Evolutionary conservation across 2,888 invertebrate genomes (phyloP), one percentile per base, ranked within the genome.

Genomic region (Ornithoptera priamus): DNA sequence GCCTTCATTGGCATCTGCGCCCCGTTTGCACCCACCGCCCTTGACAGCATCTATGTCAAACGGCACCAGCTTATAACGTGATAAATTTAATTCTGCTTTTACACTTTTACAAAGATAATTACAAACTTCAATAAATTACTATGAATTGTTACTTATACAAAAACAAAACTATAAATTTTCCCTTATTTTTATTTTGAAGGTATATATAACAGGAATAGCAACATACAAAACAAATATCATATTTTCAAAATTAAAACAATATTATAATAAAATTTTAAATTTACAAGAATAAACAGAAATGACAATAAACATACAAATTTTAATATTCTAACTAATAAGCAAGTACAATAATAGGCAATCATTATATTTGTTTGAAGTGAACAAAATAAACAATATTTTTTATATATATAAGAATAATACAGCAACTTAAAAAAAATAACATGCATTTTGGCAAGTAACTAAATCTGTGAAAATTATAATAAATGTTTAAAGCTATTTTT

Each of bases 1-100:
- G 61, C 10, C 20, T 36, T 22, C 67, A 57, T 56, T 56, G 62
- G 18, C 56, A 36, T 56, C 62, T 63, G 67, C 42, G 57, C 71
- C 57, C 57, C 68, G 68, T 73, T 68, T 64, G 63, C 74, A 65
- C 71, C 73, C 74, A 75, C 72, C 67, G 73, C 76, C 65, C 69
- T 61, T 60, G 60, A 65, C 69, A 60, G 64, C 69, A 69, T 69
- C 69, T 69, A 69, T 30, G 65, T 62, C 62, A 62, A 65, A 71
- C 65, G 65, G 50, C 65, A 62, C 68, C 63, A 68, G 65, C 71
- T 71, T 56, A 60, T 58, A 63, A 68, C 65, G 53, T 61, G 65
- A 20, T 63, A 24, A 63, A 36, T 67, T 22, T 39, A 15, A 56
- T 60, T 18, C 18, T 39, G 36, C 10, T 63, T 53, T 50, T 6